Evolutionary conservation across 2,797 vertebrate genomes (phyloP), one percentile per base, ranked within the genome.

Genomic region (Sebastes ruberrimus): DNA sequence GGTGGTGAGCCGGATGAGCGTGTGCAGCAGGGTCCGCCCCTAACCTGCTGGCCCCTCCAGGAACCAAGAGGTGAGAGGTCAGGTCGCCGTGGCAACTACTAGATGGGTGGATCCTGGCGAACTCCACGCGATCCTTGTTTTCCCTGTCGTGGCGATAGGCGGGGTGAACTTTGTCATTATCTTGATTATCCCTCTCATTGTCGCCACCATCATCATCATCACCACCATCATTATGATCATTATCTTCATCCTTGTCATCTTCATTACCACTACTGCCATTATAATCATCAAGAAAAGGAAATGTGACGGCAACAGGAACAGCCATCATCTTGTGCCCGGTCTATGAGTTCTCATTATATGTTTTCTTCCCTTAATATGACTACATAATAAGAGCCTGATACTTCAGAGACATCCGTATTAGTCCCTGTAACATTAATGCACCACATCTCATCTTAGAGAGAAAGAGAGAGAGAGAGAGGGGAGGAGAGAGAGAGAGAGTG

Each of bases 101-200:
- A 0, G 98, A 97, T 0, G 97, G 97, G 90, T 97, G 98, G 86
- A 98, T 97, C 90, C 98, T 96, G 78, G 97, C 95, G 7, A 99
- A 98, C 79, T 99, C 98, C 91, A 98, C 95, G n/a, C 97, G 95
- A 9, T 99, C 98, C 92, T 99, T 99, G 95, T 96, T 98, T 92
- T 99, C 98, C 94, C 98, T 97, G 84, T 84, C 20, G 52, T 55
- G 81, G 77, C 35, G 30, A 62, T 64, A 82, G 76, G 73, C 38
- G 56, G 85, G 69, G 61, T 72, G 88, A 88, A 91, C 86, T 91
- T 92, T 85, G 80, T 92, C 86, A 94, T 93, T 92, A 92, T 82
- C 88, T 73, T 93, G 74, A 93, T 94, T 91, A 94, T 88, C 86
- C 86, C 80, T 86, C 83, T 84, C 75, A 89, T 90, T 90, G 87